Evolutionary conservation across 2,113 vertebrate genomes (phyloP).

Genomic region (Dicerorhinus sumatrensis): DNA sequence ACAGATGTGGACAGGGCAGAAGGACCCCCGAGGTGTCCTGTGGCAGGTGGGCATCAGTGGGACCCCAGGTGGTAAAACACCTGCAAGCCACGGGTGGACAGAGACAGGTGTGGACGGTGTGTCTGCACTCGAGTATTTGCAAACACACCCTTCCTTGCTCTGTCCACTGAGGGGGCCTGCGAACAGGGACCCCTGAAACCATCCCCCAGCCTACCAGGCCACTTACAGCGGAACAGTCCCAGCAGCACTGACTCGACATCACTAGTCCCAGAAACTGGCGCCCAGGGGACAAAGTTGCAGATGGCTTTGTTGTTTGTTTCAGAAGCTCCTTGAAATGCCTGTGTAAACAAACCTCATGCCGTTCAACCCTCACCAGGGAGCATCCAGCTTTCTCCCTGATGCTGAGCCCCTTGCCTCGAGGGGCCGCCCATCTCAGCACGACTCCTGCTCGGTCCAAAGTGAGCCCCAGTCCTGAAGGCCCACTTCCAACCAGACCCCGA

Average conservation of each 20-base stretch:
- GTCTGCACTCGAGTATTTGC: neutral
- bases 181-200: neutral
- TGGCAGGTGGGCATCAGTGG: fast-evolving
- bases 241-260: too few relatives aligned
- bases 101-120: neutral
- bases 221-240: neutral
- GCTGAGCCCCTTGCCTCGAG: neutral
- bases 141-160: neutral
- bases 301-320: neutral
- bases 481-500: neutral
- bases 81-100: neutral
- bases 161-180: neutral
- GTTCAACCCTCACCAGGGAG: neutral
- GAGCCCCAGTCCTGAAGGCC: neutral
- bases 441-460: too few relatives aligned
- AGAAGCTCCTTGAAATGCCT: neutral
- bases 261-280: neutral
- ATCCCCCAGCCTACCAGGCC: neutral
- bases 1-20: neutral
- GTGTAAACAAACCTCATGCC: neutral
- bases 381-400: neutral
- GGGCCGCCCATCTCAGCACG: neutral
- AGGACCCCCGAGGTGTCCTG: neutral
- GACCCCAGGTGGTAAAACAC: neutral
- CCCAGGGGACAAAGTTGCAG: too few relatives aligned